Conservation (phyloP, 2,113 vertebrate species). For the Dolichallabes microphthalmus region DNA sequence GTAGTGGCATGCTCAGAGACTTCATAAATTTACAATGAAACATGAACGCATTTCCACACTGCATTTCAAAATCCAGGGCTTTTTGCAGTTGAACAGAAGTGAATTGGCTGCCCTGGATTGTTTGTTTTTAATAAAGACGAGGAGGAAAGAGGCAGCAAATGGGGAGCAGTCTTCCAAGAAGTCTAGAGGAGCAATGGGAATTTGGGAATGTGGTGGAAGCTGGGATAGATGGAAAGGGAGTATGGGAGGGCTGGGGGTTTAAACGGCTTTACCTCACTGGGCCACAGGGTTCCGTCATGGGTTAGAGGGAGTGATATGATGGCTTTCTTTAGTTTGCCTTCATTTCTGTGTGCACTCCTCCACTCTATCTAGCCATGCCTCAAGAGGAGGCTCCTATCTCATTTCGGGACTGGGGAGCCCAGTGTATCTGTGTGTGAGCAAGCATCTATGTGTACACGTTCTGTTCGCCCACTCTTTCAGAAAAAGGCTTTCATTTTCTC, state of each 20-base stretch:
- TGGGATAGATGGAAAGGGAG: conserved; percentile 39
- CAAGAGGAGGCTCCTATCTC: conserved; percentile 32
- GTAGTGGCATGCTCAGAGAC: conserved; percentile 73
- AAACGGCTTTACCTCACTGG: conserved; percentile 35
- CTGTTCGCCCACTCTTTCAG: conserved; percentile 41
- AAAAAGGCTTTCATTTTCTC: conserved; percentile 42
- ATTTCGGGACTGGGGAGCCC: conserved; percentile 24
- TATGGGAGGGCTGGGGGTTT: conserved; percentile 31
- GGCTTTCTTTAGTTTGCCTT: conserved; percentile 41
- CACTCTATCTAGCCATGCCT: conserved; percentile 30
- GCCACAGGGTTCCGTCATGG: conserved; percentile 22
- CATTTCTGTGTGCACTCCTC: conserved; percentile 34
- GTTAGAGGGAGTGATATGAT: conserved; percentile 36
- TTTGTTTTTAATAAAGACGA: conserved; percentile 60
- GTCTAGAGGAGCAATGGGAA: conserved; percentile 41
- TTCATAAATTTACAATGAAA: conserved; percentile 85
- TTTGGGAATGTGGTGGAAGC: conserved; percentile 46
- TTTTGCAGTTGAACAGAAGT: conserved; percentile 58
- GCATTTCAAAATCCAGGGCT: conserved; percentile 75
- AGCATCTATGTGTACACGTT: conserved; percentile 15
- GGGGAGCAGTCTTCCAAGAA: conserved; percentile 32
- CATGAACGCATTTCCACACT: conserved; percentile 75
- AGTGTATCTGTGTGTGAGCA: conserved; percentile 22
- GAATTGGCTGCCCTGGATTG: conserved; percentile 45
- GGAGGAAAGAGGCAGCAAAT: conserved; percentile 12